Evolutionary conservation across 2,797 vertebrate species (phyloP).

Genomic region (Acanthurus lineatus): DNA sequence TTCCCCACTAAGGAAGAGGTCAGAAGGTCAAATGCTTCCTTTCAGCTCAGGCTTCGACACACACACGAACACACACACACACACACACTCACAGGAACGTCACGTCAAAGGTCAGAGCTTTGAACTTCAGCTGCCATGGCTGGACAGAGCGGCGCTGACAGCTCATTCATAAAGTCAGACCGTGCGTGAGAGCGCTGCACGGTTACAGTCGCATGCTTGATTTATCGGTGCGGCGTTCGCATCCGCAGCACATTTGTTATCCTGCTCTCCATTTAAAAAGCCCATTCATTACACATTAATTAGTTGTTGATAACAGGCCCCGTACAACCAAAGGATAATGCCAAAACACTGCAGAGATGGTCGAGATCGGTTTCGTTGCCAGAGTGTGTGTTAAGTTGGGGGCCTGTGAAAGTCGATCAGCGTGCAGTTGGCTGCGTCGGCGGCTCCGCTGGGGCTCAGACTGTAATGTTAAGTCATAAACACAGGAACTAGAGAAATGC

Average conservation of each 20-base stretch:
- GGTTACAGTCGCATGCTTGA: constrained; percentile 64
- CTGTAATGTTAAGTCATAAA: constrained; percentile 61
- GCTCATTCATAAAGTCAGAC: constrained; percentile 51
- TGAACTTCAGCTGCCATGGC: constrained; percentile 29
- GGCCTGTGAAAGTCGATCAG: constrained; percentile 45
- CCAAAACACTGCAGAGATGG: constrained; percentile 61
- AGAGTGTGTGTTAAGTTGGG: constrained; percentile 34
- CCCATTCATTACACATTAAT: constrained; percentile 80
- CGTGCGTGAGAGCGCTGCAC: constrained; percentile 31
- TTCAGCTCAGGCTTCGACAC: not conserved
- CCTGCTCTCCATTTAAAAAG: constrained; percentile 65
- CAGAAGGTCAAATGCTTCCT: constrained; percentile 38
- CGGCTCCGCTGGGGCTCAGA: constrained; percentile 34
- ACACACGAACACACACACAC: too few relatives aligned
- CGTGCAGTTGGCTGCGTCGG: constrained; percentile 33
- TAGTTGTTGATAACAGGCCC: constrained; percentile 75
- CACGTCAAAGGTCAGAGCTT: constrained; percentile 49
- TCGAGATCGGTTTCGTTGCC: constrained; percentile 26
- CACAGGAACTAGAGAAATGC: constrained; percentile 58
- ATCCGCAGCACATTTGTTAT: constrained; percentile 72
- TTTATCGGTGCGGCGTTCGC: constrained; percentile 70
- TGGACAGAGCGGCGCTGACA: constrained; percentile 43
- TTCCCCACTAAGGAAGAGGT: constrained; percentile 13
- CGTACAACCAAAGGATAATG: constrained; percentile 32
- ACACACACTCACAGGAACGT: constrained; percentile 16